Conservation (phyloP, 2,888 invertebrate species). For the Auanema sp. region DNA sequence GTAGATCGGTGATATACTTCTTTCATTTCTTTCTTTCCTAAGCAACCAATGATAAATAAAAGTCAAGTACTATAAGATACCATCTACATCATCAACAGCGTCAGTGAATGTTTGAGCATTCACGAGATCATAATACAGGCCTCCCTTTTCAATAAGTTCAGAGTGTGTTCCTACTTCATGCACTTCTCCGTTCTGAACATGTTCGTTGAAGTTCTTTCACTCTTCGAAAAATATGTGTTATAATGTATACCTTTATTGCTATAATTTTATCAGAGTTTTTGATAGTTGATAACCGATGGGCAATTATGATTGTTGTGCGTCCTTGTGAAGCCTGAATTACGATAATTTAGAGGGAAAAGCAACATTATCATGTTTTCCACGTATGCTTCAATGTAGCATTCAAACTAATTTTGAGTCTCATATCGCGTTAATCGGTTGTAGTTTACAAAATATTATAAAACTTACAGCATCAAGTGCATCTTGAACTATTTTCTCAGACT, state of each 20-base stretch:
- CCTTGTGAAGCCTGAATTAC: slow-evolving; percentile 50
- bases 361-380: background rate
- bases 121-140: slow-evolving; percentile 73
- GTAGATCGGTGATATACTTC: too few species aligned
- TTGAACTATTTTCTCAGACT: slow-evolving; percentile 50
- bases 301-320: slow-evolving; percentile 67
- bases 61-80: background rate
- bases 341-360: background rate
- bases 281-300: slow-evolving; percentile 69
- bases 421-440: background rate
- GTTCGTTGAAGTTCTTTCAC: too few species aligned
- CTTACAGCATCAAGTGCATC: slow-evolving; percentile 70
- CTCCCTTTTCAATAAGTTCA: slow-evolving; percentile 71
- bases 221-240: background rate
- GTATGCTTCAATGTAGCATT: background rate
- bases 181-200: slow-evolving; percentile 65
- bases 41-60: too few species aligned
- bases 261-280: slow-evolving; percentile 68
- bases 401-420: too few species aligned
- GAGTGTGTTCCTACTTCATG: slow-evolving; percentile 76
- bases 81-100: slow-evolving; percentile 30
- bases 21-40: too few species aligned
- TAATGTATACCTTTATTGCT: slow-evolving; percentile 62
- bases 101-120: slow-evolving; percentile 56
- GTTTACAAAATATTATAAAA: background rate